Percentiles rank a stretch among this genome's conserved stretches.
Conservation (phyloP, 2,888 invertebrate genomes). For the Synanthedon andrenaeformis region DNA sequence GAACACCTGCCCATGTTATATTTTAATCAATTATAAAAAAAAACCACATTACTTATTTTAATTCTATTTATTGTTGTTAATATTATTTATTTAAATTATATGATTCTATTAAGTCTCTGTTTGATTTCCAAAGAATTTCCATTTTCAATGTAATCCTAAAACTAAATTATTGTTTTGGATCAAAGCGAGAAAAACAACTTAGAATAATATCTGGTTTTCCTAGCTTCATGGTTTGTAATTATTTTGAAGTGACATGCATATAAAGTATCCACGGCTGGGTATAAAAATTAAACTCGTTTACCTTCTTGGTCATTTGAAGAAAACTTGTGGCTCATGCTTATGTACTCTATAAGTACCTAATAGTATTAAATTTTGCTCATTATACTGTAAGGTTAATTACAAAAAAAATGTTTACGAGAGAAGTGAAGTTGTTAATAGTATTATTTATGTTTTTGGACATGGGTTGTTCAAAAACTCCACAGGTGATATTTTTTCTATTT, state of each 20-base stretch:
- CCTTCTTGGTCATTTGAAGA: not conserved
- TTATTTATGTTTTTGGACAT: not conserved
- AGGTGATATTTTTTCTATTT: not conserved
- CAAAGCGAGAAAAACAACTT: no score
- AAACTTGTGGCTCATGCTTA: not conserved
- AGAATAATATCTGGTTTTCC: no score
- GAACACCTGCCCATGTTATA: conserved; percentile 38
- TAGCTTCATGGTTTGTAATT: no score
- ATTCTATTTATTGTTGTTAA: not conserved
- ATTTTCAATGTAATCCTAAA: no score
- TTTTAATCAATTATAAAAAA: conserved; percentile 2
- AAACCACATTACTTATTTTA: not conserved
- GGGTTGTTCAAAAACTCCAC: not conserved
- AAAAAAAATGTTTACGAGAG: no score
- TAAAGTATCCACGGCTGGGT: not conserved
- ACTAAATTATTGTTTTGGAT: no score
- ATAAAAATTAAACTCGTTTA: not conserved
- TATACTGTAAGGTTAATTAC: no score
- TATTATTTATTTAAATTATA: not conserved
- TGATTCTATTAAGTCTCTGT: not conserved
- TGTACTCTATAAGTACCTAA: no score
- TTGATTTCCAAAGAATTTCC: no score
- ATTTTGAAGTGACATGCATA: not conserved
- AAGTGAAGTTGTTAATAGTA: not conserved
- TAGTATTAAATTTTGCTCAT: no score